Evolutionary conservation across 2,888 invertebrate species (phyloP).

Genomic region (Acanthococcus lagerstroemiae): DNA sequence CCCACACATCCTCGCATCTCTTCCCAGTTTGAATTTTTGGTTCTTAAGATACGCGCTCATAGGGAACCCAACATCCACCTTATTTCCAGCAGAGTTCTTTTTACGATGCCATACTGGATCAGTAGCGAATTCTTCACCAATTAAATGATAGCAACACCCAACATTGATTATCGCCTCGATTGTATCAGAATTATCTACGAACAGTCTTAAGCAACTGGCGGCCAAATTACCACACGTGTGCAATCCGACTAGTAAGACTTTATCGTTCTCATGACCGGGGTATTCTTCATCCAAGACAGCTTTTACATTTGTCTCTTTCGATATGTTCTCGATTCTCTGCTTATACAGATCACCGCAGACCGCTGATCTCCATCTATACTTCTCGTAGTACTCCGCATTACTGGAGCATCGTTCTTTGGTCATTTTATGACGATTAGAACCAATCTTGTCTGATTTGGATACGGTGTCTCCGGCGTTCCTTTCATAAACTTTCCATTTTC

Average conservation of each 20-base stretch:
- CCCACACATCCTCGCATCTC: conserved; percentile 75
- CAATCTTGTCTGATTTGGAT: too few species aligned
- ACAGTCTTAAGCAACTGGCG: conserved; percentile 59
- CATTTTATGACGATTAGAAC: conserved; percentile 3
- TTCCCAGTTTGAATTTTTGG: conserved; percentile 48
- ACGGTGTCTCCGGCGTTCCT: conserved; percentile 30
- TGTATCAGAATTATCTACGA: conserved; percentile 45
- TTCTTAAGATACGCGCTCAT: conserved; percentile 52
- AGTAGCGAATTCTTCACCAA: conserved; percentile 50
- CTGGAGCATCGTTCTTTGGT: conserved; percentile 25
- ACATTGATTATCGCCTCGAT: conserved; percentile 62
- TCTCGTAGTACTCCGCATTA: conserved; percentile 32
- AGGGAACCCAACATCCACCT: conserved; percentile 52
- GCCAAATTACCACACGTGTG: conserved; percentile 85
- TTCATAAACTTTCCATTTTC: conserved; percentile 35
- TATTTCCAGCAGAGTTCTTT: conserved; percentile 38
- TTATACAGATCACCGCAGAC: conserved; percentile 45
- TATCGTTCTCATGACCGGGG: conserved; percentile 40
- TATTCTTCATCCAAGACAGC: conserved; percentile 47
- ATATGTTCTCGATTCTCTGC: conserved; percentile 53
- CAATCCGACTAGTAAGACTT: conserved; percentile 55
- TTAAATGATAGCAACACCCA: conserved; percentile 81
- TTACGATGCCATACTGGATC: conserved; percentile 41
- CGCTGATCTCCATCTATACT: conserved; percentile 27
- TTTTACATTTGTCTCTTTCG: conserved; percentile 49